Percentiles rank a stretch among this genome's conserved stretches.
phyloP scores from a whole-genome alignment of 2,888 invertebrate genomes.

The Sphinx pinastri region DNA sequence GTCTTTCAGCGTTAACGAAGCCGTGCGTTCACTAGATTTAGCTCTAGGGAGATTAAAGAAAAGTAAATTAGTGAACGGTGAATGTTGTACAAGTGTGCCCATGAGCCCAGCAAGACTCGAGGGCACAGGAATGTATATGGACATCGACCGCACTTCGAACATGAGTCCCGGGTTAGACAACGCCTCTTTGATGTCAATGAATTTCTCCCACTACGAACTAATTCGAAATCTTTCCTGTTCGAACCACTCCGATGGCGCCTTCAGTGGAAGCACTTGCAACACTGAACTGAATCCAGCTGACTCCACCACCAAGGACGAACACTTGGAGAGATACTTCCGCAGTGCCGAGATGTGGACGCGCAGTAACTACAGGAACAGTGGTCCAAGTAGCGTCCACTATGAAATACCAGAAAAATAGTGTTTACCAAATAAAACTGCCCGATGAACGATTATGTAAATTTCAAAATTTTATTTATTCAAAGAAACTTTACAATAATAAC shows the following conservation, averaged over 20 bases:
- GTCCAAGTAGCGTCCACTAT: constrained; percentile 46
- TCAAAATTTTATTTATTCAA: constrained; percentile 82
- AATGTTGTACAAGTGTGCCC: constrained; percentile 42
- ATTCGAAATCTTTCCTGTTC: constrained; percentile 69
- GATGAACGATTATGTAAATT: constrained; percentile 82
- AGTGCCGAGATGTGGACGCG: constrained; percentile 71
- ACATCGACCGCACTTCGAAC: constrained; percentile 47
- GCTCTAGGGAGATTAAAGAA: constrained; percentile 65
- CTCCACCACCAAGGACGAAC: constrained; percentile 61
- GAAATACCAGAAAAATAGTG: constrained; percentile 50
- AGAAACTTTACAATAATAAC: constrained; percentile 82
- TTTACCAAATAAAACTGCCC: constrained; percentile 63
- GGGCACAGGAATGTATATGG: constrained; percentile 55
- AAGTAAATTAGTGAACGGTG: constrained; percentile 61
- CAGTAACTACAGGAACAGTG: constrained; percentile 41
- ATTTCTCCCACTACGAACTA: constrained; percentile 75
- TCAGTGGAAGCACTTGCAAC: constrained; percentile 63
- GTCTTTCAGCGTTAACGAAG: constrained; percentile 63
- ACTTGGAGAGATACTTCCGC: constrained; percentile 71
- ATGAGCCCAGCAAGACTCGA: constrained; percentile 39
- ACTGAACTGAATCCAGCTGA: constrained; percentile 52
- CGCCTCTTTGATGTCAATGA: constrained; percentile 69
- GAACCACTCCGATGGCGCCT: constrained; percentile 67
- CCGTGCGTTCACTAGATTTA: constrained; percentile 63
- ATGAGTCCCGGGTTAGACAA: constrained; percentile 51